phyloP scores from a whole-genome alignment of 1,140 invertebrate species.

The Tribolium madens region DNA sequence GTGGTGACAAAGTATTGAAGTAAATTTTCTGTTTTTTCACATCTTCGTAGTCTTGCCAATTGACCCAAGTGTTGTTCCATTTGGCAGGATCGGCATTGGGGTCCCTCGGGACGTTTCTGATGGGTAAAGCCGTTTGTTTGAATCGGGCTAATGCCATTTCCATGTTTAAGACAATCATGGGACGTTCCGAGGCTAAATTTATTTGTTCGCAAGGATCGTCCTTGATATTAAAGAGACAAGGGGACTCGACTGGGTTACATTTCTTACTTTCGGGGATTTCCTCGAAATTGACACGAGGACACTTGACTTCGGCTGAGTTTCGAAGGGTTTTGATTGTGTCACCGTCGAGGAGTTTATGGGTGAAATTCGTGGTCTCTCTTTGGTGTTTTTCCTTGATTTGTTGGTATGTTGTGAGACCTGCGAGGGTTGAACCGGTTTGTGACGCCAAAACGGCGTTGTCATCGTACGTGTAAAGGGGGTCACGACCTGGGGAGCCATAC shows the following conservation, averaged over 20 bases:
- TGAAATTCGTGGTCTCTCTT: conserved; percentile 45
- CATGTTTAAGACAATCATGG: conserved; percentile 66
- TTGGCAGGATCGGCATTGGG: conserved; percentile 69
- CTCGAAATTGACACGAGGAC: conserved; percentile 53
- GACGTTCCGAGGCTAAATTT: conserved; percentile 72
- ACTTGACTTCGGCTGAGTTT: conserved; percentile 65
- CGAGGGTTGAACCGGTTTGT: conserved; percentile 66
- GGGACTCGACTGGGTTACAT: conserved; percentile 70
- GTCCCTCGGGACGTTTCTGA: conserved; percentile 70
- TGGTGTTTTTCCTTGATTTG: conserved; percentile 64
- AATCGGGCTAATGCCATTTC: conserved; percentile 67
- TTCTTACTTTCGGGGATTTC: conserved; percentile 51
- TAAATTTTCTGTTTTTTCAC: conserved; percentile 49
- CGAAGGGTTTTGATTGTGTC: conserved; percentile 64
- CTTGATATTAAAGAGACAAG: conserved; percentile 81
- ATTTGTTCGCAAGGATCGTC: conserved; percentile 83
- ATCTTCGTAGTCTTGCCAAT: conserved; percentile 67
- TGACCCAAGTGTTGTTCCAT: conserved; percentile 71
- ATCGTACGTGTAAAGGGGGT: conserved; percentile 64
- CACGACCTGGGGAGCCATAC: conserved; percentile 71
- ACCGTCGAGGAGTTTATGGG: conserved; percentile 61
- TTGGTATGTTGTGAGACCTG: conserved; percentile 65
- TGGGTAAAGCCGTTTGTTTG: conserved; percentile 66
- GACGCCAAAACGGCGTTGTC: conserved; percentile 68
- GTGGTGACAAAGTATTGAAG: conserved; percentile 52